These are phyloP conservation scores for Lobophora halterata DNA, from an alignment of 2,888 invertebrate species.

Conservation along the genomic window DNA sequence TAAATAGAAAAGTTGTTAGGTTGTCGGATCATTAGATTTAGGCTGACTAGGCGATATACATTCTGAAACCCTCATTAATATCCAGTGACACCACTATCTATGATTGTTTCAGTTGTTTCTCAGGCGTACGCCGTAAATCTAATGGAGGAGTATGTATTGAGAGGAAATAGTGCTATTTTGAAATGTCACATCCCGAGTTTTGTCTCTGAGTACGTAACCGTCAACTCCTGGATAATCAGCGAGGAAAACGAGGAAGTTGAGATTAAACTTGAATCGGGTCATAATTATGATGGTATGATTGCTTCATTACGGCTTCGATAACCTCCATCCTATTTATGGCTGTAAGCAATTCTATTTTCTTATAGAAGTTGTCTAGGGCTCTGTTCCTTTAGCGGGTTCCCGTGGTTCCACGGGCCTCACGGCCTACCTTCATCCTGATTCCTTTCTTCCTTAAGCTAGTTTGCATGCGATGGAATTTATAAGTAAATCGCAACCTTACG, in stretches of 20 bases:
- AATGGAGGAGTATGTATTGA: constrained; percentile 95
- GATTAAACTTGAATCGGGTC: constrained; percentile 66
- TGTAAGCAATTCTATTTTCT: neutral
- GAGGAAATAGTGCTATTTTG: constrained; percentile 94
- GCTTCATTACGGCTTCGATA: constrained; percentile 7
- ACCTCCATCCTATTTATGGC: neutral
- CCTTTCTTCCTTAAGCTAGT: constrained; percentile 81
- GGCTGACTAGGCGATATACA: neutral
- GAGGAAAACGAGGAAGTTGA: constrained; percentile 79
- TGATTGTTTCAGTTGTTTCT: constrained; percentile 90
- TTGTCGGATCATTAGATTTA: neutral
- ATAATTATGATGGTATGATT: constrained; percentile 61
- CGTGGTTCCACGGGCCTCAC: constrained; percentile 79
- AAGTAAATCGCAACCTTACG: constrained; percentile 71
- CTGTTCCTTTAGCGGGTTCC: constrained; percentile 57
- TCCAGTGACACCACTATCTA: too few relatives aligned
- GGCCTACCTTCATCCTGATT: constrained; percentile 75
- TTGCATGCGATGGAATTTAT: constrained; percentile 66
- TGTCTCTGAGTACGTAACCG: constrained; percentile 93
- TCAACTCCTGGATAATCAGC: constrained; percentile 92
- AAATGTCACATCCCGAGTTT: constrained; percentile 97
- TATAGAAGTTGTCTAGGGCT: constrained; percentile 40
- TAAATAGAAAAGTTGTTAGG: neutral
- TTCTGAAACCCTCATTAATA: neutral
- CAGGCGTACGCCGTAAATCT: constrained; percentile 94